phyloP scores from a whole-genome alignment of 2,797 vertebrate genomes.

The Xenentodon cancila region DNA sequence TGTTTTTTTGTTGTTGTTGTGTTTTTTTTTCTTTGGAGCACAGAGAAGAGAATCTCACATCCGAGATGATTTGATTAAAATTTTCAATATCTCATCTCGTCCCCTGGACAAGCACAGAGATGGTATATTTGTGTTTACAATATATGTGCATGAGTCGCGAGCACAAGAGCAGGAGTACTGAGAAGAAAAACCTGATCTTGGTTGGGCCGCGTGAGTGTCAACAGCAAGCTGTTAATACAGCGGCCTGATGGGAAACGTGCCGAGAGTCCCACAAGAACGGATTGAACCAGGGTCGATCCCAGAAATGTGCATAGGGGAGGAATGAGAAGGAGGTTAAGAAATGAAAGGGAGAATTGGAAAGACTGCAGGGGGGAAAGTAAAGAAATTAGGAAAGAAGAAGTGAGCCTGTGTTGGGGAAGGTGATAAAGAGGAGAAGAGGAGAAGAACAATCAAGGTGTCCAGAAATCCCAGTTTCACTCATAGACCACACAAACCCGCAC shows the following conservation, averaged over 20 bases:
- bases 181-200: constrained; percentile 53
- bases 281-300: constrained; percentile 65
- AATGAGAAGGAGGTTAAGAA: constrained; percentile 24
- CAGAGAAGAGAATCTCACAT: not conserved
- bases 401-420: constrained; percentile 4
- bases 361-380: constrained; percentile 20
- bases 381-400: constrained; percentile 22
- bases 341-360: constrained; percentile 39
- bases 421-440: constrained; percentile 29
- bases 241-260: constrained; percentile 83
- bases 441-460: constrained; percentile 63
- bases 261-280: constrained; percentile 60
- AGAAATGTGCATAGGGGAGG: constrained; percentile 50
- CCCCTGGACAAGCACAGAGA: constrained; percentile 11
- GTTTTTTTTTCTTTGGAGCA: not conserved
- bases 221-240: constrained; percentile 78
- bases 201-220: constrained; percentile 74
- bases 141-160: constrained; percentile 6
- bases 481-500: constrained; percentile 19
- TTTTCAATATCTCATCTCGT: not conserved
- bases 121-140: constrained; percentile 16
- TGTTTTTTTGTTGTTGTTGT: not conserved
- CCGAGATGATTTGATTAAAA: not conserved
- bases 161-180: constrained; percentile 43
- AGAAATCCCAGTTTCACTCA: constrained; percentile 50